Evolutionary conservation across 2,113 vertebrate species (phyloP).

Genomic region (Columbina picui): DNA sequence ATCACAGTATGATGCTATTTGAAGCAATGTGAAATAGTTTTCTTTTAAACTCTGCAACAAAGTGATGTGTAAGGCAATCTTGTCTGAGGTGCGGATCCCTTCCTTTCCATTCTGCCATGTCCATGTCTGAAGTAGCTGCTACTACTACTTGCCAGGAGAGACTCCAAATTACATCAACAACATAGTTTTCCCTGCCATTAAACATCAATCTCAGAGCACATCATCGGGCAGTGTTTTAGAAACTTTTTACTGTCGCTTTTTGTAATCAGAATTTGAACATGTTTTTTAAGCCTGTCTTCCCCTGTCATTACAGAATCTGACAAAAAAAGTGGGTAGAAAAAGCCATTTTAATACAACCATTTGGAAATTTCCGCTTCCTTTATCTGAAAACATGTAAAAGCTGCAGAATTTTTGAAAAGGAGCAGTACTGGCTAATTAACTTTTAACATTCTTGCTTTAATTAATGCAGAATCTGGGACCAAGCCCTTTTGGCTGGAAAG

Average conservation of each 20-base stretch:
- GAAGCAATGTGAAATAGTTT: background rate
- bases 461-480: background rate
- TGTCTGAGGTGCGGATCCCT: background rate
- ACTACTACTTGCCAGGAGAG: background rate
- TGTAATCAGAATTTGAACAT: background rate
- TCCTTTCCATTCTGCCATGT: background rate
- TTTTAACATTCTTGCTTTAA: background rate
- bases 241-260: background rate
- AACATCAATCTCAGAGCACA: background rate
- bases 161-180: background rate
- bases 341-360: background rate
- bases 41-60: background rate
- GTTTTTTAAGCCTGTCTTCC: fast-evolving
- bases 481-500: background rate
- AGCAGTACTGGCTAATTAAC: background rate
- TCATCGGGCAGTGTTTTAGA: background rate
- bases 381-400: background rate
- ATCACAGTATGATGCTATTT: background rate
- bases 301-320: background rate
- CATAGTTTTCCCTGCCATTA: background rate
- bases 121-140: background rate
- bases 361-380: background rate
- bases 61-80: background rate
- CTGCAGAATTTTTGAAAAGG: background rate
- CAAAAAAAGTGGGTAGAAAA: background rate